phyloP scores from a whole-genome alignment of 1,140 invertebrate species.

The Tenebrio molitor region DNA sequence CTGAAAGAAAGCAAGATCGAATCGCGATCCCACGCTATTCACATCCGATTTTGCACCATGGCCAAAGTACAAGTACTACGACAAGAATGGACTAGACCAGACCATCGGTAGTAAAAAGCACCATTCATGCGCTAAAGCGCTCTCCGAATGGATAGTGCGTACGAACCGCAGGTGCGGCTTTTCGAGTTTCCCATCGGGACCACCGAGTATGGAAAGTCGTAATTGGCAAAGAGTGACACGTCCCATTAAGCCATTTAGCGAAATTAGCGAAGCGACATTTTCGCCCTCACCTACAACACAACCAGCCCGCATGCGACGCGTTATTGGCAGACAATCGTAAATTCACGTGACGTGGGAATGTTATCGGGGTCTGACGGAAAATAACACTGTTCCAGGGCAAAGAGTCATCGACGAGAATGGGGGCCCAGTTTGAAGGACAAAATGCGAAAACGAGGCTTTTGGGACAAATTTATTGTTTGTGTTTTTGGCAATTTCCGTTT shows the following conservation, averaged over 20 bases:
- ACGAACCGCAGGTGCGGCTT: slow-evolving; percentile 30
- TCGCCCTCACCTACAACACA: slow-evolving; percentile 19
- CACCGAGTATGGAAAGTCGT: not conserved
- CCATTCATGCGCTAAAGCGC: slow-evolving; percentile 15
- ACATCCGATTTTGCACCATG: slow-evolving; percentile 31
- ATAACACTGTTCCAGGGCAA: too few species aligned
- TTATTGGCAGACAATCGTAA: slow-evolving; percentile 31
- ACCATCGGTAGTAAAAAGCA: slow-evolving; percentile 38
- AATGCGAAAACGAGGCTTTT: too few species aligned
- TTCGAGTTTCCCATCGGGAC: slow-evolving; percentile 16
- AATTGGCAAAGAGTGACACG: slow-evolving; percentile 28
- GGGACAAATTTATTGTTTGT: too few species aligned
- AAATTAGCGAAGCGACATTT: slow-evolving; percentile 30
- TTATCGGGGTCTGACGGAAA: too few species aligned
- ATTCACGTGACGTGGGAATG: slow-evolving; percentile 25
- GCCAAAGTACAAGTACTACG: slow-evolving; percentile 35
- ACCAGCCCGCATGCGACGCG: slow-evolving; percentile 7
- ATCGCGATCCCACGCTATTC: slow-evolving; percentile 39
- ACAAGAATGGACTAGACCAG: slow-evolving; percentile 30
- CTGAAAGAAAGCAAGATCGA: slow-evolving; percentile 15
- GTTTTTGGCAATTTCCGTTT: too few species aligned
- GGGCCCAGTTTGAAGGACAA: too few species aligned
- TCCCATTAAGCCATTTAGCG: slow-evolving; percentile 28
- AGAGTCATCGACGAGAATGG: too few species aligned
- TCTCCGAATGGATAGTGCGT: slow-evolving; percentile 7